Base-by-base conservation (phyloP, 2,113 vertebrate genomes). In the Petromus typicus region DNA sequence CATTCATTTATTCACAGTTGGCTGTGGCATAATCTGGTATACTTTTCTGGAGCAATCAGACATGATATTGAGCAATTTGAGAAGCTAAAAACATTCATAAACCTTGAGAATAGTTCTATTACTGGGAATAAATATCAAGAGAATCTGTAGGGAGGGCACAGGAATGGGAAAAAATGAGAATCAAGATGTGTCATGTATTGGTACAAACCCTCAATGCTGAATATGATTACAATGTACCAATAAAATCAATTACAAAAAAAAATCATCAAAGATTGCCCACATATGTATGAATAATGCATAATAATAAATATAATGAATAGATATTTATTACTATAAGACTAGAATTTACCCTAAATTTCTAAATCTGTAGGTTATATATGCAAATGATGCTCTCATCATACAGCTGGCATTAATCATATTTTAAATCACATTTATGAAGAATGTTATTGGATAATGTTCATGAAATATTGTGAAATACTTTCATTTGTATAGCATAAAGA, bases 41-140 rank as follows among this genome's bases (percentile, higher is more conserved):
- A 61, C 32, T 37, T 84, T 73, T 79, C 56, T 64, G 48, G 22
- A 73, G 40, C 88, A 95, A 66, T 80, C 54, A 86, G 27, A 61
- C n/a, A 73, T 40, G 48, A 45, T 76, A 82, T 3, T n/a, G n/a
- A n/a, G n/a, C n/a, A n/a, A n/a, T 83, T 40, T 79, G 61, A 91
- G 69, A 95, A 91, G 85, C 40, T 23, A 27, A 80, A 93, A 80
- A 56, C 61, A 25, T 67, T 91, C 63, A 61, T 66, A 80, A 89
- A 89, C 40, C 30, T 80, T 92, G 51, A 89, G n/a, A 89, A 84
- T 67, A 69, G 18, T 89, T 95, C n/a, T 89, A 89, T 61, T 67
- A 30, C 40, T 91, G 69, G 71, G 63, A 93, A 80, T 80, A 85
- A 82, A 57, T 78, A 48, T 54, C 54, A 89, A 22, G 16, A n/a